Base-by-base conservation (phyloP, 2,888 invertebrate genomes). In the Lithophane semibrunnea region DNA sequence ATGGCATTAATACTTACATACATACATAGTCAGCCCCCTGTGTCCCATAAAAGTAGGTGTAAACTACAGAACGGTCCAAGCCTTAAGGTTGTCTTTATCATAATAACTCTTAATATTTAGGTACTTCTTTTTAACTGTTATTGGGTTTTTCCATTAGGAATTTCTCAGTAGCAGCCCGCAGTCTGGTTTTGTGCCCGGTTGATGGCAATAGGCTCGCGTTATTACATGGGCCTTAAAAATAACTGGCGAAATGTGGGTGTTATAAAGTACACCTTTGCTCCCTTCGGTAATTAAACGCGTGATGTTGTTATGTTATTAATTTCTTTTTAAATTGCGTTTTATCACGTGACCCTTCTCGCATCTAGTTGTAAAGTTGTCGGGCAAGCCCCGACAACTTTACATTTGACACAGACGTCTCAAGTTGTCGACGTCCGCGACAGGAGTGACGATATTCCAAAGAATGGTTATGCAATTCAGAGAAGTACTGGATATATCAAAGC, bases 391-490 rank as follows among this genome's bases (percentile, higher is more conserved):
- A n/a, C n/a, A n/a, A n/a, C n/a, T n/a, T 37, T 79, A 83, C 21
- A 18, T 77, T 24, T 64, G 83, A 79, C 79, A 24, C 16, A 13
- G 18, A 68, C 58, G 13, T 52, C 78, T 68, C 29, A 29, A 16
- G 21, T 56, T 58, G 44, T 49, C 56, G 13, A 64, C 21, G 63
- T 47, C 52, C 18, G 13, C 0, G 52, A 77, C 67, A 64, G 83
- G 0, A 24, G 21, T 44, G 16, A 37, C 63, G 52, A 12, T 54
- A 16, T 24, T 13, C 7, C 49, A 52, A 16, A 5, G 16, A 58
- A 58, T 2, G 37, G 12, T 68, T 73, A 73, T 73, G 29, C 21
- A 73, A 44, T 12, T 24, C 0, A 52, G 18, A 21, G 18, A 42
- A n/a, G 10, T n/a, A 60, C 21, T 2, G 18, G 2, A 37, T 24